A percentile compares a stretch with the other conserved stretches of the same genome.
These are phyloP conservation scores for Buphagus erythrorhynchus DNA, from an alignment of 2,797 vertebrate genomes.

Conservation along the genomic window DNA sequence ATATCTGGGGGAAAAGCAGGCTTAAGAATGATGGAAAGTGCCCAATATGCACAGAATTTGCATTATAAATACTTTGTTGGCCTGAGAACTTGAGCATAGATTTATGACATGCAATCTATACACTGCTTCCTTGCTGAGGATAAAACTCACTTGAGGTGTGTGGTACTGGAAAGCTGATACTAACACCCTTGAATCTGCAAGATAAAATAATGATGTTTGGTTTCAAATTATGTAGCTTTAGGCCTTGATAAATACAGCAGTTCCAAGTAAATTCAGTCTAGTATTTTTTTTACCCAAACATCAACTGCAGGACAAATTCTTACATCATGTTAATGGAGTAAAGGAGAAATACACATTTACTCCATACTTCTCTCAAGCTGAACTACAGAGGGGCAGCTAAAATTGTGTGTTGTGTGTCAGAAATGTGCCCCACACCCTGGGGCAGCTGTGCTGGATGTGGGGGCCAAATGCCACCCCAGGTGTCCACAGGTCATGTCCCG, in stretches of 20 bases:
- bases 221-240: background rate
- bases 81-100: background rate
- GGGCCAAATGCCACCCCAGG: background rate
- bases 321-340: background rate
- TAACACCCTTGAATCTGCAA: conserved; percentile 70
- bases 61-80: background rate
- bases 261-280: background rate
- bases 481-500: background rate
- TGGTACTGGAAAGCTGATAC: conserved; percentile 76
- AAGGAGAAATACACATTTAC: background rate
- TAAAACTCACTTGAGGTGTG: conserved; percentile 22
- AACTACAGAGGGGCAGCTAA: background rate
- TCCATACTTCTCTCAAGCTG: background rate
- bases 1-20: background rate
- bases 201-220: conserved; percentile 40
- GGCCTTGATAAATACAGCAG: background rate
- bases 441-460: background rate
- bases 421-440: background rate
- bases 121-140: conserved; percentile 54
- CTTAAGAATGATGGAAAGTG: background rate
- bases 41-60: background rate
- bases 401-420: background rate
- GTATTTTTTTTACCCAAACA: background rate
- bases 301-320: background rate
- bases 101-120: background rate